Conservation (phyloP, 1,140 invertebrate species). For the Drosophila suzukii region DNA sequence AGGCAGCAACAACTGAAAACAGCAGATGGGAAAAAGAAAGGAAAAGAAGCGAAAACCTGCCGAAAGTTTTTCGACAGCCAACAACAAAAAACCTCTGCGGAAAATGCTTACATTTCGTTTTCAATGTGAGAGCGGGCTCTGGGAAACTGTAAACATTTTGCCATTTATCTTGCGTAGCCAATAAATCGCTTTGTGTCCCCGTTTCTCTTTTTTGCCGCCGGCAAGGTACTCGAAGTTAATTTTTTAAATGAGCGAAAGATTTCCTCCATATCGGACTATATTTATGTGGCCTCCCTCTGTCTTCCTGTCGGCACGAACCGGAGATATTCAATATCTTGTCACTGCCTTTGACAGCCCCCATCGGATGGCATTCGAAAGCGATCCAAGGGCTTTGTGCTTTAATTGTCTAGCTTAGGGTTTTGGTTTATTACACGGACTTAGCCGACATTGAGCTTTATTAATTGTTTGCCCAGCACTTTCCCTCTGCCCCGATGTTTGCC, state of each 20-base stretch:
- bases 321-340: conserved; percentile 59
- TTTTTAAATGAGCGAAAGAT: conserved; percentile 74
- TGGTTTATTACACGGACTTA: conserved; percentile 72
- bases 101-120: conserved; percentile 78
- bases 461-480: conserved; percentile 53
- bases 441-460: conserved; percentile 72
- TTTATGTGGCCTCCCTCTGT: conserved; percentile 19
- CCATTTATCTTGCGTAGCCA: conserved; percentile 80
- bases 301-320: conserved; percentile 6
- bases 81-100: conserved; percentile 62
- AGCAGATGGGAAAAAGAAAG: conserved; percentile 11
- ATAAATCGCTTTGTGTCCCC: conserved; percentile 70
- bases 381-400: conserved; percentile 57
- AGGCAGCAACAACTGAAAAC: conserved; percentile 26
- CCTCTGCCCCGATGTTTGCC: background rate
- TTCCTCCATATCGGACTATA: conserved; percentile 45
- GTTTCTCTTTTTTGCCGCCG: conserved; percentile 18
- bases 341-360: conserved; percentile 60
- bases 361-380: conserved; percentile 33
- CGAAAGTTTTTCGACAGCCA: conserved; percentile 70
- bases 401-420: conserved; percentile 76
- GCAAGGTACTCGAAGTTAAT: conserved; percentile 72
- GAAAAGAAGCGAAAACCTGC: conserved; percentile 63
- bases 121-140: conserved; percentile 43
- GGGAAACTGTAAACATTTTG: conserved; percentile 79